phyloP scores from a whole-genome alignment of 2,113 vertebrate species.

The Trematomus loennbergii region DNA sequence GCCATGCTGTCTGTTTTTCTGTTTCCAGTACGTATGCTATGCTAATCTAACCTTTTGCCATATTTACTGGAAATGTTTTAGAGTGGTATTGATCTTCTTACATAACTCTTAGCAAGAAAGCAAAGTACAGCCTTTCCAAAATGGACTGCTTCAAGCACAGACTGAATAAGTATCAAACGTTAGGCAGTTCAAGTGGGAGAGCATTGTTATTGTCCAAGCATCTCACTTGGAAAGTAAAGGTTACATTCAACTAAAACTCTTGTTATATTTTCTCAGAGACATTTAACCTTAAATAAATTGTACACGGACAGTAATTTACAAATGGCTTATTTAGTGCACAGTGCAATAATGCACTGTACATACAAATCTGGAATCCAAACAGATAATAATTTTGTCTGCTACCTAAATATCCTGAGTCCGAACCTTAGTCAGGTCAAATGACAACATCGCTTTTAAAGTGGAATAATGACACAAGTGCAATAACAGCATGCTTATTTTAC shows the following conservation, averaged over 20 bases:
- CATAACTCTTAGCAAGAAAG: conserved; percentile 3
- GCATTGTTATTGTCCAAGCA: background rate
- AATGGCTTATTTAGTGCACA: conserved; percentile 61
- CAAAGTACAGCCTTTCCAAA: background rate
- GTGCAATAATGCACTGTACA: conserved; percentile 21
- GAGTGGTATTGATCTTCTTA: background rate
- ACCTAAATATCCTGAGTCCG: conserved; percentile 72
- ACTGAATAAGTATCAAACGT: background rate
- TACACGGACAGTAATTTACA: conserved; percentile 39
- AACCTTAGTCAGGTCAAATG: conserved; percentile 50
- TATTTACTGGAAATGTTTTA: background rate
- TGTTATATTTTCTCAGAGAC: conserved; percentile 4
- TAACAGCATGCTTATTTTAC: conserved; percentile 65
- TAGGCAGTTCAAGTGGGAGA: background rate
- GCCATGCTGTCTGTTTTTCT: too few species aligned
- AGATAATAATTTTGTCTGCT: conserved; percentile 38
- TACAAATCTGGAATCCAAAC: conserved; percentile 37
- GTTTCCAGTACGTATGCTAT: background rate
- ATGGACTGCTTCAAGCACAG: conserved; percentile 4
- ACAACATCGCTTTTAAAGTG: conserved; percentile 47
- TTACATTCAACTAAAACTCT: conserved; percentile 52
- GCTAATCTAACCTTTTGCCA: background rate
- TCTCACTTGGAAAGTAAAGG: conserved; percentile 18
- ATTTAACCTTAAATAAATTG: conserved; percentile 22
- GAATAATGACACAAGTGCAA: conserved; percentile 63